Conservation (phyloP, 2,113 vertebrate genomes). For the Tringa solitaria region DNA sequence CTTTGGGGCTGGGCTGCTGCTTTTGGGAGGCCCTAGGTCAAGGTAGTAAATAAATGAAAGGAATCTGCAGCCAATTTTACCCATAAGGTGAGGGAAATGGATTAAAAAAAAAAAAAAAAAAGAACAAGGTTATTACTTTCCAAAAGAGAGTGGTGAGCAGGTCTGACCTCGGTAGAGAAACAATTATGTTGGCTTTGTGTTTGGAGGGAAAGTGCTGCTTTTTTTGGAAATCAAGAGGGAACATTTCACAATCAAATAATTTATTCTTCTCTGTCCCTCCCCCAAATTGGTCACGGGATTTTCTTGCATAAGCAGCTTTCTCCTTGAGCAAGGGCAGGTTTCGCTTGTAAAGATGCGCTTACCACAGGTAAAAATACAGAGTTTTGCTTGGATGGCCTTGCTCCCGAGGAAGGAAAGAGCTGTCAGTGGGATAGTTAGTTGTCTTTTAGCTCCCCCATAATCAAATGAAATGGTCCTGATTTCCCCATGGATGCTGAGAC, state of each 20-base stretch:
- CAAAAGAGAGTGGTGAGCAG: neutral
- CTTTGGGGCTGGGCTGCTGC: neutral
- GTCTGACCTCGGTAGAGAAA: neutral
- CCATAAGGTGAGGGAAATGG: neutral
- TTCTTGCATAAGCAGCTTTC: conserved; percentile 30
- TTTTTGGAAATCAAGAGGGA: conserved; percentile 5
- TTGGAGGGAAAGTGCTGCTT: neutral
- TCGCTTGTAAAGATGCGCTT: neutral
- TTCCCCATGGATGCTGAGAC: neutral
- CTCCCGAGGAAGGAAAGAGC: neutral
- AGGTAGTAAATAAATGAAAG: neutral
- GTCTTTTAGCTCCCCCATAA: neutral
- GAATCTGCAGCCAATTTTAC: neutral
- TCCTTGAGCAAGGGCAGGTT: conserved; percentile 23
- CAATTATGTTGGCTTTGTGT: neutral
- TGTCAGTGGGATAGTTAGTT: fast-evolving
- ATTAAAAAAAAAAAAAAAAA: neutral
- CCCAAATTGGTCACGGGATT: neutral
- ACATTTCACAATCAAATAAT: conserved; percentile 36
- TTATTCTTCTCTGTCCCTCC: conserved; percentile 14
- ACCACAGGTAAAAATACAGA: neutral
- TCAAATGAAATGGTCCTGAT: neutral
- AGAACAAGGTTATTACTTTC: neutral
- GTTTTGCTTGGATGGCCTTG: neutral
- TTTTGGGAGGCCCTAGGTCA: neutral